Base-by-base conservation (phyloP, 2,113 vertebrate species). In the Tor tambroides region DNA sequence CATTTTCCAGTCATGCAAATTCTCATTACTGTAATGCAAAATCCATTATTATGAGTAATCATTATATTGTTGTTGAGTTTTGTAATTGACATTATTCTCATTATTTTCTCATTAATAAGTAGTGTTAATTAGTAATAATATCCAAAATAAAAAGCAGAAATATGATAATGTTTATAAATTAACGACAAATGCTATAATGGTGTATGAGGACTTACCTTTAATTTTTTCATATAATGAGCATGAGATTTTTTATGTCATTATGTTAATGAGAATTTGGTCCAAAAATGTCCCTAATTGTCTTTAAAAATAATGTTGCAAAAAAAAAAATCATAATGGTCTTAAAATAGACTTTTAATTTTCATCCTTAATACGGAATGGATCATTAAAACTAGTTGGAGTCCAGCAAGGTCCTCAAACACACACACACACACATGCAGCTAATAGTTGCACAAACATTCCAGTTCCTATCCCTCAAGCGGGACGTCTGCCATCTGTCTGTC, bases 401-500 rank as follows among this genome's bases (percentile, higher is more conserved):
- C 4, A 19, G 5, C 54, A 69, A 17, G 17, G 30, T 32, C 67
- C 63, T 67, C 28, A 14, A 28, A n/a, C 19, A 74, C 7, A 41
- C 19, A n/a, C 32, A n/a, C 8, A 41, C 23, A 9, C 0, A n/a
- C 19, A 74, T 3, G 11, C 5, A 54, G 4, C 54, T 74, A 43
- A 43, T 74, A 41, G 21, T n/a, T 74, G 38, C 71, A 26, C 23
- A 43, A 75, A 75, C 38, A 75, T 75, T 71, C 67, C 67, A 38
- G 67, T 71, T 6, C 2, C 23, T 43, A 21, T 46, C 21, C 11
- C 23, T 75, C 32, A 21, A 38, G 69, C 32, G 69, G 69, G 32
- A 51, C 19, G 43, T 83, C 49, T 71, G 83, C 5, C 23, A 41
- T 74, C 43, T 26, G 19, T 72, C 11, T 26, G 12, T 76, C 4